Evolutionary conservation across 2,888 invertebrate species (phyloP), one percentile per base, ranked within the genome.

Genomic region (Aelia acuminata): DNA sequence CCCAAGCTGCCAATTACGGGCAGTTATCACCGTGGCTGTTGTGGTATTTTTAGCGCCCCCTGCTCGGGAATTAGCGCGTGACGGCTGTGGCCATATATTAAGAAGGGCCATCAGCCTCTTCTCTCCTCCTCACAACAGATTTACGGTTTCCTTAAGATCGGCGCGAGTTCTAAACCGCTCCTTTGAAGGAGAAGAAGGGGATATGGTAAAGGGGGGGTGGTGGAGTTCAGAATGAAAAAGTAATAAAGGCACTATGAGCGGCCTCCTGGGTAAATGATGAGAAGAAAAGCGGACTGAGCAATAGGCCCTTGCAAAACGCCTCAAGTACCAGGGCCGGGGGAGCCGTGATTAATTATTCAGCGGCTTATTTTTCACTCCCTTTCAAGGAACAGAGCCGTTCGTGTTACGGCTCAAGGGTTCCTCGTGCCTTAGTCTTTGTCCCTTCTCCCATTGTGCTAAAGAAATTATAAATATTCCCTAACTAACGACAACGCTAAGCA

Each of bases 241-340:
- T 85, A 57, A 85, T 85, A 85, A 85, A 85, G 85, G 85, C 85
- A 85, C 85, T 85, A 85, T 85, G 85, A 85, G 85, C 31, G 18
- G 53, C 49, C 85, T 85, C 80, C 35, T 85, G 85, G 85, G 35
- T 85, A 85, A 85, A 53, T 85, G 50, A 85, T 85, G 85, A 85
- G 85, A 57, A 85, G 57, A 85, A 85, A 85, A 85, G 85, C 85
- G 50, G 50, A 84, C 84, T 84, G 26, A 84, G 84, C 84, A 49
- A 84, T 80, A 84, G 49, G 84, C 84, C 84, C 84, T 84, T 84
- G 84, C 47, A 50, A 84, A 84, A 84, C 84, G 84, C 84, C 50
- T 48, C 84, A 31, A 84, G 84, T 84, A 85, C 50, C 85, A 47
- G 53, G 5, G 53, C 85, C 49, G 13, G 57, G 50, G 57, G 84